A percentile compares a stretch with the other conserved stretches of the same genome.
Evolutionary conservation across 2,888 invertebrate species (phyloP).

Genomic region (Mamestra brassicae): DNA sequence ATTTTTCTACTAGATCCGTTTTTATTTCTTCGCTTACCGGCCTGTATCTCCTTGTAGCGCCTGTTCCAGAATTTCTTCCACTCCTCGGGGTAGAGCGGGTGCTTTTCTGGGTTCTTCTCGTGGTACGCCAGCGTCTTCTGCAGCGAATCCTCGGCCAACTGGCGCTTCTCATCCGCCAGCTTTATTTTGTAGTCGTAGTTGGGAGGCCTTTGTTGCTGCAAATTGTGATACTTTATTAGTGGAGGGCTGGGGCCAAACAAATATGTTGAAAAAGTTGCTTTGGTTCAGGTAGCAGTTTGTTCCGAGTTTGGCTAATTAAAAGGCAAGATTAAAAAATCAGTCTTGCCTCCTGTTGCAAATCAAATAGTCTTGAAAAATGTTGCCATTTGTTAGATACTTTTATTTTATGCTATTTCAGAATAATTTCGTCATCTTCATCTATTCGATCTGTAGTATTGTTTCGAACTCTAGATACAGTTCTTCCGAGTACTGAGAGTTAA

Average conservation of each 20-base stretch:
- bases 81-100: constrained; percentile 96
- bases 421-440: too few species aligned
- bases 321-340: neutral
- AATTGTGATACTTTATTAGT: constrained; percentile 3
- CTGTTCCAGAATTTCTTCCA: constrained; percentile 98
- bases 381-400: too few species aligned
- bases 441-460: too few species aligned
- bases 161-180: constrained; percentile 86
- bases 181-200: constrained; percentile 89
- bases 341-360: too few species aligned
- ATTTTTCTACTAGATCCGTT: neutral
- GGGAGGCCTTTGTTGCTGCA: constrained; percentile 63
- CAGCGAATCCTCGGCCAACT: constrained; percentile 90
- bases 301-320: neutral
- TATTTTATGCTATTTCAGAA: neutral
- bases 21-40: constrained; percentile 76
- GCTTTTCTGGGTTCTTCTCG: constrained; percentile 96
- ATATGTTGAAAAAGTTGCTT: neutral
- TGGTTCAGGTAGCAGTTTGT: neutral
- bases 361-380: too few species aligned
- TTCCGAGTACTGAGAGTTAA: too few species aligned
- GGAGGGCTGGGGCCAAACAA: neutral
- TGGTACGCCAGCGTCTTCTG: constrained; percentile 93
- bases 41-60: constrained; percentile 95
- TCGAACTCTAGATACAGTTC: too few species aligned